A percentile compares a stretch with the other conserved stretches of the same genome.
Evolutionary conservation across 2,113 vertebrate species (phyloP).

Genomic region (Lampris megalopsis): DNA sequence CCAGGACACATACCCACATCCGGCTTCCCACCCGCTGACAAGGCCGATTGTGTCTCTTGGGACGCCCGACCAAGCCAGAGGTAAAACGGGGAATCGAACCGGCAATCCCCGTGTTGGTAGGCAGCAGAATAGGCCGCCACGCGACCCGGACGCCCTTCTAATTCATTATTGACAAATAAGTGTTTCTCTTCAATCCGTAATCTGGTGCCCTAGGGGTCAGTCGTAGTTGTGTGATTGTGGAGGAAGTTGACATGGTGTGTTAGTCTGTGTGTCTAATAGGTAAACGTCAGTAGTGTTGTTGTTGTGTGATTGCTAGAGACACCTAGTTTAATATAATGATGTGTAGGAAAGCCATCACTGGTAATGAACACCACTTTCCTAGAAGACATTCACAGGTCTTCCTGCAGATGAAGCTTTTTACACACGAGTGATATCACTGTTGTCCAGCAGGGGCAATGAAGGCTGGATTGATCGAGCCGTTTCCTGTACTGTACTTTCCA

Average conservation of each 20-base stretch:
- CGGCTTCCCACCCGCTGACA: too few relatives aligned
- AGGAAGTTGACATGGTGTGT: too few relatives aligned
- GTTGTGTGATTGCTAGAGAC: slow-evolving; percentile 43
- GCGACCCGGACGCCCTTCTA: background rate
- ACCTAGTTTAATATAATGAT: slow-evolving; percentile 31
- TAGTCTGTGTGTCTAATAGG: too few relatives aligned
- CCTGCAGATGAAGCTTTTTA: slow-evolving; percentile 16
- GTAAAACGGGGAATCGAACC: too few relatives aligned
- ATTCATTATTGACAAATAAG: background rate
- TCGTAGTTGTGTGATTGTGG: background rate
- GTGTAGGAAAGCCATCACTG: slow-evolving; percentile 31
- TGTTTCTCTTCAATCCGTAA: background rate
- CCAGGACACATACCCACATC: too few relatives aligned
- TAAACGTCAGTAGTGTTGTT: background rate
- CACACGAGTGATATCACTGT: slow-evolving; percentile 28
- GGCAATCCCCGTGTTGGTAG: too few relatives aligned
- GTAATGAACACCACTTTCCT: slow-evolving; percentile 28
- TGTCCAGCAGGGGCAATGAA: background rate
- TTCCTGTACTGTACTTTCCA: slow-evolving; percentile 11
- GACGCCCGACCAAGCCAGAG: too few relatives aligned
- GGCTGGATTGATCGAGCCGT: background rate
- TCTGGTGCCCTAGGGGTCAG: background rate
- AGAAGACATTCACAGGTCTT: background rate
- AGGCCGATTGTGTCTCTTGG: too few relatives aligned
- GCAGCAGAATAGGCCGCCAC: too few relatives aligned